phyloP scores from a whole-genome alignment of 2,888 invertebrate species.

The Chrysodeixis includens region DNA sequence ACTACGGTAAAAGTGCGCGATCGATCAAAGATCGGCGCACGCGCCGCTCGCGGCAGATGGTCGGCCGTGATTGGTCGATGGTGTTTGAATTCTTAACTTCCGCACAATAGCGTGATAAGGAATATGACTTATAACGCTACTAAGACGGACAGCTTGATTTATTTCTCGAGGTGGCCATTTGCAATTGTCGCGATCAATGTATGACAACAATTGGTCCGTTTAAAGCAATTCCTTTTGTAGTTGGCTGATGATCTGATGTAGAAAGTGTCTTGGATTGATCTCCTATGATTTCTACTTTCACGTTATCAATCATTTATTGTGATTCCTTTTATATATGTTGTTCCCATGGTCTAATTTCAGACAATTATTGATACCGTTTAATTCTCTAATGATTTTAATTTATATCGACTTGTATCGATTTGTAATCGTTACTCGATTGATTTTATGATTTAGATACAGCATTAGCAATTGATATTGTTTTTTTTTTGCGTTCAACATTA shows the following conservation, averaged over 20 bases:
- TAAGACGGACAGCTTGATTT: conserved; percentile 69
- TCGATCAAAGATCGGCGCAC: conserved; percentile 84
- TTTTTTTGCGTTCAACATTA: neutral
- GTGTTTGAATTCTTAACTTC: conserved; percentile 83
- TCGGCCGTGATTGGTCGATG: conserved; percentile 80
- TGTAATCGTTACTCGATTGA: conserved; percentile 10
- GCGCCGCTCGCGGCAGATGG: conserved; percentile 83
- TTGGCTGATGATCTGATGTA: conserved; percentile 56
- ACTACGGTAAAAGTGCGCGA: conserved; percentile 67
- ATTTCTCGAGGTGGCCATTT: conserved; percentile 66
- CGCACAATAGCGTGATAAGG: conserved; percentile 84
- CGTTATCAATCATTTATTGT: conserved; percentile 68
- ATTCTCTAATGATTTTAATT: conserved; percentile 43
- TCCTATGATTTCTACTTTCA: conserved; percentile 71
- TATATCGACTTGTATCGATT: conserved; percentile 34
- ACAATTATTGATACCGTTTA: conserved; percentile 48
- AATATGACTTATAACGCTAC: conserved; percentile 75
- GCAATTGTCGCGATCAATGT: conserved; percentile 59
- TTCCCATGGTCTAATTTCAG: conserved; percentile 53
- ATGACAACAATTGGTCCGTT: conserved; percentile 61
- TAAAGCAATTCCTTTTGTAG: conserved; percentile 62
- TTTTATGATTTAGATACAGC: conserved; percentile 9
- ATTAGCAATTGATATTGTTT: conserved; percentile 2
- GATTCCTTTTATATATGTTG: conserved; percentile 56
- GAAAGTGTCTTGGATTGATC: conserved; percentile 70